Evolutionary conservation across 2,797 vertebrate species (phyloP).

Genomic region (Sarcoramphus papa): DNA sequence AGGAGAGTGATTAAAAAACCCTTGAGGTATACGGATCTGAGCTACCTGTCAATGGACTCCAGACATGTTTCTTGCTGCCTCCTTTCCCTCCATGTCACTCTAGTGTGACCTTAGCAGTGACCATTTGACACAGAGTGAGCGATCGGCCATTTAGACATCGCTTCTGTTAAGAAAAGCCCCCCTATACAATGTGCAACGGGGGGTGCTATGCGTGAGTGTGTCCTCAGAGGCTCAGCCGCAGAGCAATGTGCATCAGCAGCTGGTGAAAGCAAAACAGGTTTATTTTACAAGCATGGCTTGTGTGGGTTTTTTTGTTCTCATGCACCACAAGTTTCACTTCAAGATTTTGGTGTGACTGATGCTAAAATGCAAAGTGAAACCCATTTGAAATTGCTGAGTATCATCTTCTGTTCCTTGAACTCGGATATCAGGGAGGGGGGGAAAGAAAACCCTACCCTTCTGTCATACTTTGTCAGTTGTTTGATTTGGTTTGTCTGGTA

Average conservation of each 20-base stretch:
- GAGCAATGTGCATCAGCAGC: not conserved
- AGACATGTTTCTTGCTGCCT: not conserved
- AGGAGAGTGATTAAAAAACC: not conserved
- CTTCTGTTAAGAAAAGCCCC: not conserved
- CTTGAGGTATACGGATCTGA: not conserved
- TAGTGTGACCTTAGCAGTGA: not conserved
- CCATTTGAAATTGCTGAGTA: not conserved
- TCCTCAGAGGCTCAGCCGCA: not conserved
- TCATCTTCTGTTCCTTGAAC: conserved; percentile 8
- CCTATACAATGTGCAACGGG: rapidly evolving
- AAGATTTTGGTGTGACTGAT: not conserved
- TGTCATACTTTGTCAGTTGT: not conserved
- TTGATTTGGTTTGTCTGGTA: not conserved
- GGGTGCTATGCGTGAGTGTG: not conserved
- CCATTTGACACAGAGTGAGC: not conserved
- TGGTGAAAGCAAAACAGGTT: not conserved
- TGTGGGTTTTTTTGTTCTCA: not conserved
- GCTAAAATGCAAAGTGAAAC: not conserved
- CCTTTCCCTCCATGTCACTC: not conserved
- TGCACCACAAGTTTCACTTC: not conserved
- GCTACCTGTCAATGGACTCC: not conserved
- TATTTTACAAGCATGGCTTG: not conserved
- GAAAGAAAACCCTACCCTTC: not conserved
- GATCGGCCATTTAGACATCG: rapidly evolving
- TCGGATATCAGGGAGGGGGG: not conserved